Conservation (phyloP, 1,140 invertebrate genomes). For the Gyrodactylus salaris region DNA sequence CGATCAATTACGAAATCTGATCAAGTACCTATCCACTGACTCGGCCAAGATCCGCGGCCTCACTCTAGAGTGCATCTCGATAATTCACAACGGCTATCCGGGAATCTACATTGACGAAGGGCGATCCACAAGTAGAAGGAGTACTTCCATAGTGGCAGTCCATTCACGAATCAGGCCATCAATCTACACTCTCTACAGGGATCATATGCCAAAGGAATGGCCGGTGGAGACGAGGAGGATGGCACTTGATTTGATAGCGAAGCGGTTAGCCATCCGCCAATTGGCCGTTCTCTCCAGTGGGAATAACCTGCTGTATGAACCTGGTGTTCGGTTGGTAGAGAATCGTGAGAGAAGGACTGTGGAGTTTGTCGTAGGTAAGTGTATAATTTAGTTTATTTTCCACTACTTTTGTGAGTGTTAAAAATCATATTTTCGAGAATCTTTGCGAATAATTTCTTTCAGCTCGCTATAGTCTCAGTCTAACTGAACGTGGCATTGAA, state of each 20-base stretch:
- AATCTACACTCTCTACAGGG: background rate
- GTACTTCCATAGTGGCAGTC: background rate
- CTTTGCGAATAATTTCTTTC: no score
- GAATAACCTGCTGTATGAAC: background rate
- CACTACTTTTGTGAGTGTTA: no score
- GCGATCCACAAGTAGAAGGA: background rate
- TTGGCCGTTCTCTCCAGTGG: background rate
- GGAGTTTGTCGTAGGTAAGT: no score
- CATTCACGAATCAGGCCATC: background rate
- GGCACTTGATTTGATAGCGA: background rate
- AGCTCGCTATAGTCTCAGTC: no score
- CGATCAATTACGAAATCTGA: no score
- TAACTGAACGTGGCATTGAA: no score
- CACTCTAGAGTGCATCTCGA: background rate
- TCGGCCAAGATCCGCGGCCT: no score
- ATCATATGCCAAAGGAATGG: background rate
- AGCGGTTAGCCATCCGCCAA: background rate
- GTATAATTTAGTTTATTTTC: no score
- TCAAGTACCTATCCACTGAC: background rate
- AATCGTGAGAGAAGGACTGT: no score
- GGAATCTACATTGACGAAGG: background rate
- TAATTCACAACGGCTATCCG: background rate
- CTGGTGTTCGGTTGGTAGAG: no score
- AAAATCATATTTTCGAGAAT: no score
- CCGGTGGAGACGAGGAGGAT: background rate